phyloP scores from a whole-genome alignment of 2,113 vertebrate species.

The Trogon surrucura region DNA sequence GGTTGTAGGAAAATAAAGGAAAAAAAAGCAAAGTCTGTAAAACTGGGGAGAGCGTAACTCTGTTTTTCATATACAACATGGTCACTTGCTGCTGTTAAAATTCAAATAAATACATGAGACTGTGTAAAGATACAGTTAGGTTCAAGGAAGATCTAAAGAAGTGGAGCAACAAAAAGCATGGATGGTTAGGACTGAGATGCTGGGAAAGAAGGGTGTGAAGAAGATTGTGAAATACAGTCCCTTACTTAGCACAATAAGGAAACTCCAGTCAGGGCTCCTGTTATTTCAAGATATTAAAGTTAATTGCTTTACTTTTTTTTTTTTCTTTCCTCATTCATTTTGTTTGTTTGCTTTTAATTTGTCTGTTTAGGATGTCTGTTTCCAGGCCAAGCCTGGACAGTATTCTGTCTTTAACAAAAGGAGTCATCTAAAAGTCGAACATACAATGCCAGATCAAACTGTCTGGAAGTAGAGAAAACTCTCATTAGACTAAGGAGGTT shows the following conservation, averaged over 20 bases:
- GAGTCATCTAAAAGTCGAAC: background rate
- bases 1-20: background rate
- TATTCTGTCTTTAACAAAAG: background rate
- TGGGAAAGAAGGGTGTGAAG: background rate
- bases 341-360: slow-evolving; percentile 47
- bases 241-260: background rate
- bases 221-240: background rate
- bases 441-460: background rate
- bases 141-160: background rate
- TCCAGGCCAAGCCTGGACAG: background rate
- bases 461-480: background rate
- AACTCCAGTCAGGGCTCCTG: background rate
- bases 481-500: background rate
- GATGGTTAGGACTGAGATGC: background rate
- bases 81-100: background rate
- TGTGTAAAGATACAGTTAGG: background rate
- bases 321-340: background rate
- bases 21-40: background rate
- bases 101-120: background rate
- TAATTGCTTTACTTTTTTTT: background rate
- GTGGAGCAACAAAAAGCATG: background rate
- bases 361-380: background rate
- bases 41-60: background rate
- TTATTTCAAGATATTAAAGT: background rate
- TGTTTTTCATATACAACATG: background rate